Evolutionary conservation across 2,888 invertebrate species (phyloP), one percentile per base, ranked within the genome.

Genomic region (Athetis lepigone): DNA sequence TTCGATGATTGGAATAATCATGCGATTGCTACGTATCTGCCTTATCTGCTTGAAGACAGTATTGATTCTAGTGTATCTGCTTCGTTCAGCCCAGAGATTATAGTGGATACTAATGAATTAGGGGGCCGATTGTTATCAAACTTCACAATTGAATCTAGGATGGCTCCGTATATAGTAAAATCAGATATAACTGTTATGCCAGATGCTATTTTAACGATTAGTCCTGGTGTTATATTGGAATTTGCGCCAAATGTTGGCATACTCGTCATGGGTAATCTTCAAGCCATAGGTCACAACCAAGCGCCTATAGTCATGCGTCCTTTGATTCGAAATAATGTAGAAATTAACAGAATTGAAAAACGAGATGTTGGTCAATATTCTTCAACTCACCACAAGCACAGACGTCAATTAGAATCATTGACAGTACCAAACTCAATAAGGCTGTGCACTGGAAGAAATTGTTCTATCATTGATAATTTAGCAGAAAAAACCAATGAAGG

Each of bases 1-100:
- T 99, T 99, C 90, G 99, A 99, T 88, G 99, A 99, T 88, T 99
- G 99, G 99, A 99, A 99, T 88, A 98, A 98, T 90, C 99, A 98
- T 88, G 99, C 99, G 0, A 96, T 99, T 54, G 99, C 99, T 0
- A 96, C 97, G 13, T 99, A 97, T 89, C 96, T 97, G 57, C 99
- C 99, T 0, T 99, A 97, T 89, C 95, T 99, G 61, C 96, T 97
- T 0, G 97, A 97, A 85, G 97, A 98, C 75, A 95, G 96, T 50
- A 96, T 98, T 81, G 97, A 97, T 72, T 96, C 97, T 0, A 98
- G 97, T 78, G 95, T 97, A 27, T 98, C 98, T 0, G 95, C 96
- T 1, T 95, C 97, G 0, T 96, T 96, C 86, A 96, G 96, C 59
- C 94, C 95, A 59, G 92, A 95, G 40, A 88, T 91, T n/a, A 85